Evolutionary conservation across 2,113 vertebrate species (phyloP).

Genomic region (Psephotus haematonotus): DNA sequence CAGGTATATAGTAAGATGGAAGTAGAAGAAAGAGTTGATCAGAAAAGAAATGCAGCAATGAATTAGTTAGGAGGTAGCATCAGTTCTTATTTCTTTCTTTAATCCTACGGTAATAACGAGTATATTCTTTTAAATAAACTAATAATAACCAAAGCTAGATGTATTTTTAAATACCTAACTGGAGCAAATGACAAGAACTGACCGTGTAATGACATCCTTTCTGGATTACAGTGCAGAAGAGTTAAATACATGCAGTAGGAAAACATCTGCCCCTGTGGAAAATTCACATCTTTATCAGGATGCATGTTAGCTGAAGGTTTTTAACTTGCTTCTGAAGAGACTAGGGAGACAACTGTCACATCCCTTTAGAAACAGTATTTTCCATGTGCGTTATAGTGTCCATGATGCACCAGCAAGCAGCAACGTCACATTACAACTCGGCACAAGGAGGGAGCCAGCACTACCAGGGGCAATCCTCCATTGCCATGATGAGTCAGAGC

Average conservation of each 20-base stretch:
- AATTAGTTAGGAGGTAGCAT: background rate
- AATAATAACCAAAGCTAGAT: background rate
- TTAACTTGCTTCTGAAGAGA: background rate
- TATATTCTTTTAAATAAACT: background rate
- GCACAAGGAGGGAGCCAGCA: conserved; percentile 87
- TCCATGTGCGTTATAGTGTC: conserved; percentile 75
- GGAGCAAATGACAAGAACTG: background rate
- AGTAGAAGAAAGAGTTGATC: background rate
- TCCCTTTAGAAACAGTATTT: background rate
- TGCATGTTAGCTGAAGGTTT: background rate
- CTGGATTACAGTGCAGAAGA: background rate
- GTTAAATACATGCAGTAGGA: background rate
- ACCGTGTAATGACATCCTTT: background rate
- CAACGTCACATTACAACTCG: conserved; percentile 87
- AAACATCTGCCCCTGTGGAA: conserved; percentile 47
- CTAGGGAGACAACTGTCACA: background rate
- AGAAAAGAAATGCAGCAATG: background rate
- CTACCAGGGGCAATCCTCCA: conserved; percentile 90
- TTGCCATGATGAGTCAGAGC: conserved; percentile 92
- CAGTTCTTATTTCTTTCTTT: background rate
- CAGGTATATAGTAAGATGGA: background rate
- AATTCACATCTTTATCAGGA: background rate
- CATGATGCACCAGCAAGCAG: conserved; percentile 96
- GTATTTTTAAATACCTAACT: background rate
- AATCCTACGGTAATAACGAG: background rate